A percentile compares a stretch with the other conserved stretches of the same genome.
Evolutionary conservation across 1,140 invertebrate species (phyloP).

Genomic region (Cotesia chilonis): DNA sequence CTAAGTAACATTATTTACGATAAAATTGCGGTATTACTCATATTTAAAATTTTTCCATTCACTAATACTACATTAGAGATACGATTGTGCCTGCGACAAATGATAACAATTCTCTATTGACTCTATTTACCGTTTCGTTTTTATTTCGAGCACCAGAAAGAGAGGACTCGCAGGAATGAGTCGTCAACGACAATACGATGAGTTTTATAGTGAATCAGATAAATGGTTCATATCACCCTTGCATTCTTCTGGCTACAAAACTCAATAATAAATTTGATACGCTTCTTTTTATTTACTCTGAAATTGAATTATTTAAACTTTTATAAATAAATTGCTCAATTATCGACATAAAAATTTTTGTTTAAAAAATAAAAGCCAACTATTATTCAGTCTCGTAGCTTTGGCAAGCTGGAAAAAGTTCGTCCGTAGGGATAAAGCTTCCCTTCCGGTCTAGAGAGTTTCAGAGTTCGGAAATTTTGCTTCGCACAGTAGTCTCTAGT

Average conservation of each 20-base stretch:
- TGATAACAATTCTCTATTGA: constrained; percentile 22
- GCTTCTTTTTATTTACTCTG: constrained; percentile 21
- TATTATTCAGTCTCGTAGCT: too few relatives aligned
- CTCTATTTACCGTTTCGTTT: constrained; percentile 13
- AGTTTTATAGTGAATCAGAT: constrained; percentile 51
- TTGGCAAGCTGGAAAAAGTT: constrained; percentile 15
- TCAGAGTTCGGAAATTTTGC: constrained; percentile 8
- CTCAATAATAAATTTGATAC: constrained; percentile 46
- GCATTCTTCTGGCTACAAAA: constrained; percentile 2
- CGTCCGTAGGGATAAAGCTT: constrained; percentile 15
- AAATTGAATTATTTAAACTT: neutral
- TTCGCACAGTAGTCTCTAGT: constrained; percentile 17
- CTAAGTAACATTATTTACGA: too few relatives aligned
- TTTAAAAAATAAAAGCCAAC: too few relatives aligned
- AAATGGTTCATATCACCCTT: constrained; percentile 40
- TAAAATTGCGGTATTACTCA: too few relatives aligned
- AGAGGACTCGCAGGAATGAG: neutral
- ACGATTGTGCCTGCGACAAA: constrained; percentile 39
- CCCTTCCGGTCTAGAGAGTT: constrained; percentile 14
- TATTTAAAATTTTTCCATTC: too few relatives aligned
- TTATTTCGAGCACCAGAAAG: constrained; percentile 13
- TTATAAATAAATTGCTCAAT: neutral
- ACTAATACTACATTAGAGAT: constrained; percentile 39
- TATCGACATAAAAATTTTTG: too few relatives aligned
- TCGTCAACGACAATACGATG: constrained; percentile 41